Percentiles rank a stretch among this genome's conserved stretches.
Conservation (phyloP, 2,113 vertebrate species). For the Stegostoma tigrinum region DNA sequence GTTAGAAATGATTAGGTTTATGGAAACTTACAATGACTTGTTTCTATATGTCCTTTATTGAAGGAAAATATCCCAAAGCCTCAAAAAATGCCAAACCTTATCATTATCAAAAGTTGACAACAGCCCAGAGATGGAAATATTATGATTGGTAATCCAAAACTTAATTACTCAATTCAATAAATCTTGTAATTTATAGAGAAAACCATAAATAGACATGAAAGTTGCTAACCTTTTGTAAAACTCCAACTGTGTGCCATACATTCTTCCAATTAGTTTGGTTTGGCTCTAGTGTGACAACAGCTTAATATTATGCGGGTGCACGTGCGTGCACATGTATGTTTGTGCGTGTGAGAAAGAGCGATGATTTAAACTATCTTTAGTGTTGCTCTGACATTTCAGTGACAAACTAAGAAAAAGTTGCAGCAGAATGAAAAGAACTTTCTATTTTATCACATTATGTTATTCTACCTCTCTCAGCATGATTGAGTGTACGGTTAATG, state of each 20-base stretch:
- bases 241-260: neutral
- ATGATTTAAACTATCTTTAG: neutral
- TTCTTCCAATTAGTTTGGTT: neutral
- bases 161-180: neutral
- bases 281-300: neutral
- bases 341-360: too few species aligned
- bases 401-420: neutral
- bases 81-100: too few species aligned
- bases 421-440: neutral
- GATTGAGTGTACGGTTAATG: neutral
- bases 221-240: neutral
- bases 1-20: constrained; percentile 5
- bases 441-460: neutral
- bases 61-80: neutral
- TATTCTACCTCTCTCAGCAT: neutral
- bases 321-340: too few species aligned
- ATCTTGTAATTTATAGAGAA: neutral
- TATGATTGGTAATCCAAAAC: neutral
- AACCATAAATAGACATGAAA: neutral
- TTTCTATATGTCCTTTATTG: neutral
- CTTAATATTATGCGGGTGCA: too few species aligned
- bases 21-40: neutral
- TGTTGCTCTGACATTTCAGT: neutral
- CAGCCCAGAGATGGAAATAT: neutral
- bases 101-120: neutral